Base-by-base conservation (phyloP, 2,113 vertebrate species). In the Lepus timidus region DNA sequence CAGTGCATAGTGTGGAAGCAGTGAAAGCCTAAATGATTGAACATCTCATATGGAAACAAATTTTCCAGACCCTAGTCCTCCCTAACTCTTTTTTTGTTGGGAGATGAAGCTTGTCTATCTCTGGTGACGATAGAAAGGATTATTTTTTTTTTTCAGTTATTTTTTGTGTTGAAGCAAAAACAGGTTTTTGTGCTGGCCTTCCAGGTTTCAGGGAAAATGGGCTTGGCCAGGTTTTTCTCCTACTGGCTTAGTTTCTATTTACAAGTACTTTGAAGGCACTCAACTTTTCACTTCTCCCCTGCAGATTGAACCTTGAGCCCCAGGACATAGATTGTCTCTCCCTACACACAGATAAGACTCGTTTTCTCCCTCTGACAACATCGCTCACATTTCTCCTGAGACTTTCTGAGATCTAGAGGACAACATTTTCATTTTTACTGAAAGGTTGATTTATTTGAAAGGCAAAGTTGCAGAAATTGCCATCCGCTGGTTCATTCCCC, bases 91-190 rank as follows among this genome's bases (percentile, higher is more conserved):
- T n/a, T n/a, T n/a, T n/a, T n/a, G n/a, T n/a, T n/a, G n/a, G n/a
- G n/a, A n/a, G n/a, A n/a, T n/a, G n/a, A n/a, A n/a, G n/a, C n/a
- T n/a, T n/a, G n/a, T n/a, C n/a, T n/a, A n/a, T n/a, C n/a, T n/a
- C n/a, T n/a, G n/a, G n/a, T n/a, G n/a, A n/a, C n/a, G n/a, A n/a
- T n/a, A n/a, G n/a, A n/a, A n/a, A n/a, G n/a, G n/a, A n/a, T n/a
- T n/a, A 55, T 16, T 62, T 86, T 86, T 68, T 29, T 75, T 93
- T 80, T 79, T 70, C n/a, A 44, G 44, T 58, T 58, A 5, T 17
- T 61, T 78, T 51, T 90, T 80, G 39, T 88, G 12, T 44, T 88
- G 65, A 90, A 79, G 83, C 49, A 49, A 96, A 62, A 68, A 81
- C 62, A 61, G 52, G 31, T 82, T 90, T 84, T 83, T 75, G n/a